A percentile compares a stretch with the other conserved stretches of the same genome.
These are phyloP conservation scores for Manduca sexta DNA, from an alignment of 1,140 invertebrate genomes.

Conservation along the genomic window DNA sequence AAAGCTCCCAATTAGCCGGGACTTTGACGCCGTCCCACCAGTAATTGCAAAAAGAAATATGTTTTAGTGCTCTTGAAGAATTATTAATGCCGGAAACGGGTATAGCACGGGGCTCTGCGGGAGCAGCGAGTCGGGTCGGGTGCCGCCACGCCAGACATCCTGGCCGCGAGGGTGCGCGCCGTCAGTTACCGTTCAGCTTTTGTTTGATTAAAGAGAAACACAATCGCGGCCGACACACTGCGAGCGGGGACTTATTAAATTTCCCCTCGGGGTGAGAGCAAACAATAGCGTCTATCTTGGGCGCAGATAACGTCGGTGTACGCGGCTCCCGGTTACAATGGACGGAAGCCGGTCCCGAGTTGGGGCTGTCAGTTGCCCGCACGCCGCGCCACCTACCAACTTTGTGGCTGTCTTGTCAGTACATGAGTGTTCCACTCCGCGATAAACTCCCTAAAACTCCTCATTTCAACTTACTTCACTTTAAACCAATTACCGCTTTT, in stretches of 20 bases:
- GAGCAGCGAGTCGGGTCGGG: constrained; percentile 1
- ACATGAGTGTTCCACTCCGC: constrained; percentile 14
- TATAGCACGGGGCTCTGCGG: constrained; percentile 6
- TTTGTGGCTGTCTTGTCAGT: constrained; percentile 34
- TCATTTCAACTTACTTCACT: constrained; percentile 1
- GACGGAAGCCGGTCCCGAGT: constrained; percentile 22
- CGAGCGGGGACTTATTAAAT: constrained; percentile 48
- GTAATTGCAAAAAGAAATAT: constrained; percentile 64
- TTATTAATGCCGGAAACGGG: constrained; percentile 38
- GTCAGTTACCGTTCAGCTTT: constrained; percentile 24
- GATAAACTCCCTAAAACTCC: constrained; percentile 17
- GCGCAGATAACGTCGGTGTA: constrained; percentile 49
- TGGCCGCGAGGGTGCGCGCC: constrained; percentile 10
- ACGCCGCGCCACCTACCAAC: constrained; percentile 42
- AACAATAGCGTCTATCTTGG: constrained; percentile 54
- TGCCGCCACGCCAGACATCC: too few relatives aligned
- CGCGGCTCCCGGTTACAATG: constrained; percentile 32
- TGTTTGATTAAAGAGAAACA: constrained; percentile 48
- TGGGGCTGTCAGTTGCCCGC: constrained; percentile 23
- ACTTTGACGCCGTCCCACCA: constrained; percentile 46
- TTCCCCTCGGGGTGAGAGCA: constrained; percentile 35
- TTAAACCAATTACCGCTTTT: too few relatives aligned
- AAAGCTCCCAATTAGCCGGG: constrained; percentile 66
- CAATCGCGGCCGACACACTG: constrained; percentile 38
- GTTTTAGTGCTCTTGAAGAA: constrained; percentile 44